Conservation (phyloP, 2,113 vertebrate genomes). For the Heloderma charlesbogerti region DNA sequence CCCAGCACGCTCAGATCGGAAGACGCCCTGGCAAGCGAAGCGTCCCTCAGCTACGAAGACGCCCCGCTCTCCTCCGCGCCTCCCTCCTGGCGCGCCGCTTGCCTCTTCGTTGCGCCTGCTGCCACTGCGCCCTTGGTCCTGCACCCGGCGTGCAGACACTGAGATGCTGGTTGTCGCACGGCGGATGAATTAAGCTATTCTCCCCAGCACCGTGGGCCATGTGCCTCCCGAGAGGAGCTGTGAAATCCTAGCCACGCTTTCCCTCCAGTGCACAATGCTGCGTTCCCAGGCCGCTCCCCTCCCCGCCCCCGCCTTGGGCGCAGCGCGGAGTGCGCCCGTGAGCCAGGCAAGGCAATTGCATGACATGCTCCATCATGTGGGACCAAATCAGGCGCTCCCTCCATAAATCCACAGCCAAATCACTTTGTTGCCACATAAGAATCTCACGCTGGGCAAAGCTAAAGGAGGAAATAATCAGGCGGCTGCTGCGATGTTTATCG, state of each 20-base stretch:
- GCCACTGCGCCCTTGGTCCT: not conserved
- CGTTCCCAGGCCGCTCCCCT: slow-evolving; percentile 56
- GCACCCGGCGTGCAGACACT: fast-evolving
- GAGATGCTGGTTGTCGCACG: not conserved
- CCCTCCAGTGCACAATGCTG: slow-evolving; percentile 66
- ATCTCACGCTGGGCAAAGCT: slow-evolving; percentile 63
- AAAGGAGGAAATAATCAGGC: slow-evolving; percentile 65
- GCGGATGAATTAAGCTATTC: slow-evolving; percentile 66
- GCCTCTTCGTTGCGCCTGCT: fast-evolving
- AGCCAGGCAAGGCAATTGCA: slow-evolving; percentile 61
- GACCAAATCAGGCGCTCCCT: slow-evolving; percentile 65
- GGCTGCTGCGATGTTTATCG: slow-evolving; percentile 62
- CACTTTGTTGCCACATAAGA: slow-evolving; percentile 66
- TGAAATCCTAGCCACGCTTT: slow-evolving; percentile 62
- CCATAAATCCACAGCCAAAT: slow-evolving; percentile 71
- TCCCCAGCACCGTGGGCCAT: slow-evolving; percentile 68
- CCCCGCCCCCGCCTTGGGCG: slow-evolving; percentile 47
- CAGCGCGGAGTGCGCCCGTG: slow-evolving; percentile 61
- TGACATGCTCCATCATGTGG: slow-evolving; percentile 72
- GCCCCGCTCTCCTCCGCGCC: not conserved
- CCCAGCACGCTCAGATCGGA: no score
- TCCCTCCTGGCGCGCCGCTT: not conserved
- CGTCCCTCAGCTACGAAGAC: not conserved
- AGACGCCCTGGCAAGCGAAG: not conserved
- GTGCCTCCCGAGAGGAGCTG: slow-evolving; percentile 62